Conservation (phyloP, 1,140 invertebrate genomes). For the Musca vetustissima region DNA sequence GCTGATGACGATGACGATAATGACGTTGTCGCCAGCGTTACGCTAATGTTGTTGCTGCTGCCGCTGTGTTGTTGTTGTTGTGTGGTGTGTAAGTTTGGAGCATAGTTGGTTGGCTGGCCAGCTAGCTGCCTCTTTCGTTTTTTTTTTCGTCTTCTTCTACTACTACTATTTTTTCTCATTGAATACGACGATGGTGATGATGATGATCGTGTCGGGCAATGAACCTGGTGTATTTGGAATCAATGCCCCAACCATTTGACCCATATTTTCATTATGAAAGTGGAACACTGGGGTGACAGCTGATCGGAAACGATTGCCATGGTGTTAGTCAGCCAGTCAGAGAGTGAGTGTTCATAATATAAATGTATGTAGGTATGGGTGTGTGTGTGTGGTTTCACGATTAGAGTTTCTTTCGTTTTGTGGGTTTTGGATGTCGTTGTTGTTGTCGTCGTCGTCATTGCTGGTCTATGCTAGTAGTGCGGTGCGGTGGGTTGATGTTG, state of each 20-base stretch:
- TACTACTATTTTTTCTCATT: not conserved
- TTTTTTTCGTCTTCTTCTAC: not conserved
- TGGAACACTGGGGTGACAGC: slow-evolving; percentile 36
- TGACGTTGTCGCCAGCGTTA: slow-evolving; percentile 27
- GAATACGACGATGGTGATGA: slow-evolving; percentile 8
- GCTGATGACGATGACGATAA: slow-evolving; percentile 20
- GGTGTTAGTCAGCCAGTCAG: not conserved
- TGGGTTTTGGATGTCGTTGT: not conserved
- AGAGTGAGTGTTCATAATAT: not conserved
- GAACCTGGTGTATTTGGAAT: slow-evolving; percentile 26
- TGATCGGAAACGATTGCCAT: slow-evolving; percentile 29
- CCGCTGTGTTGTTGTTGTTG: slow-evolving; percentile 28
- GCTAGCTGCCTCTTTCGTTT: not conserved
- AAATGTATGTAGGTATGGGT: not conserved
- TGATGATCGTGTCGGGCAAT: slow-evolving; percentile 26
- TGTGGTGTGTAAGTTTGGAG: not conserved
- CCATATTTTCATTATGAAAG: slow-evolving; percentile 35
- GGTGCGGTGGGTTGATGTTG: not conserved
- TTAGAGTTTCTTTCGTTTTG: slow-evolving; percentile 21
- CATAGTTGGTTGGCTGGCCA: too few relatives aligned
- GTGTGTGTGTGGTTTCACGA: slow-evolving; percentile 5
- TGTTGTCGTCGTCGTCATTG: not conserved
- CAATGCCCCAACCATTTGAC: slow-evolving; percentile 31
- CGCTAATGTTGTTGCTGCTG: slow-evolving; percentile 20
- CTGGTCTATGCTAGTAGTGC: not conserved